Base-by-base conservation (phyloP, 2,888 invertebrate species). In the Drosophila maculinotata region DNA sequence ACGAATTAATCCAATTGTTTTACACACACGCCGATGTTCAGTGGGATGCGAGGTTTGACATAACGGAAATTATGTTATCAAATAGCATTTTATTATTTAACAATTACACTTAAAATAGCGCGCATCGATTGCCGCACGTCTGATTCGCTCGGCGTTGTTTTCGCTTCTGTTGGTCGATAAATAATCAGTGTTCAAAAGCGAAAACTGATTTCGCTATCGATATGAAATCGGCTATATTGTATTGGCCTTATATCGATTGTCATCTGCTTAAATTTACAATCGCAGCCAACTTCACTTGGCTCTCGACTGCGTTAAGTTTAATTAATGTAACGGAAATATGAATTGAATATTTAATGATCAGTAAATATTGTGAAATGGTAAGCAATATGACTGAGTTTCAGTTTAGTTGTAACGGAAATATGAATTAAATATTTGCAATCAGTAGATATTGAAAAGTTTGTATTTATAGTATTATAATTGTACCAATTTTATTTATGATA, bases 31-130 rank as follows among this genome's bases (percentile, higher is more conserved):
- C 10, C 42, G 30, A 39, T 52, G 48, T 48, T 39, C 36, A 39
- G 1, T 12, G 26, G 15, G 64, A 44, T 69, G 54, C 64, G 44
- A 70, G 25, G 25, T 45, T 23, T 10, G 23, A 30, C 23, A 36
- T 25, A 35, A 41, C 42, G 31, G 41, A 17, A 45, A 68, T 52
- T 56, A 35, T 51, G 42, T 69, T 74, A 74, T 58, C 51, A 64
- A 56, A 52, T 48, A 54, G 23, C 31, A 35, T 72, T 54, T 54
- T 51, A 69, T 74, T 74, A 72, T 72, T 72, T 52, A 74, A 74
- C 64, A 74, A 72, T 30, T 56, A 52, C 69, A 59, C 74, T 74
- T 48, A 30, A 74, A 74, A 59, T 69, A 51, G 51, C 72, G 72
- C 72, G 74, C 69, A 72, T 58, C 74, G 52, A 45, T 14, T 42